Base-by-base conservation (phyloP, 92 coral and sea anemone genomes). In the Umimayanthus kanabou region DNA sequence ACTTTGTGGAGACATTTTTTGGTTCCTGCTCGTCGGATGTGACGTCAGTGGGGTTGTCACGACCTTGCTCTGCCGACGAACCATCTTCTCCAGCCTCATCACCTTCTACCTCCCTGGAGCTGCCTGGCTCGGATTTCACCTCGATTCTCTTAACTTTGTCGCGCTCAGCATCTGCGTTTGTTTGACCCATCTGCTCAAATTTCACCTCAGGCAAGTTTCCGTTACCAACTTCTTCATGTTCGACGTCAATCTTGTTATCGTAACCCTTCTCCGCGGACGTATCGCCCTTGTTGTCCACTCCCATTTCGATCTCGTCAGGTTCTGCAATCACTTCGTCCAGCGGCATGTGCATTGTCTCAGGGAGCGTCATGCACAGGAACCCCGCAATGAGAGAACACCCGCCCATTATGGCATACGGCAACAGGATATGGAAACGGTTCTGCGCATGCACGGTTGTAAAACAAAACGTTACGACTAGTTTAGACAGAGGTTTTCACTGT, bases 331-430 rank as follows among this genome's bases (percentile, higher is more conserved):
- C 87, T 33, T 83, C 87, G 43, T 71, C 87, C 29, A 83, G 87
- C 67, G 87, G 87, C 77, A 67, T 83, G 87, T 83, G 70, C 87
- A 83, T 83, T 28, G 87, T 83, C 74, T 83, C 87, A 0, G 87
- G 87, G 9, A 83, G 65, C 18, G 87, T 83, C 87, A 83, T 69
- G 64, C 87, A 83, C 26, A 83, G 53, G 28, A 45, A 9, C 9
- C 87, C 87, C 8, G 87, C 87, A 83, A 70, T 4, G 26, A 83
- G 87, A 53, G 87, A 70, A 71, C 33, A 70, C 5, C 64, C 64
- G 0, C 87, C 87, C 87, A 83, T 83, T 26, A 83, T 70, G 78
- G 78, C 87, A 67, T 83, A 83, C 6, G 87, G 87, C 53, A 83
- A 47, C 14, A 83, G 87, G 25, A 45, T 28, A 18, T 83, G 87